These are phyloP conservation scores for Taphrorychus bicolor DNA, from an alignment of 2,888 invertebrate genomes.

Conservation along the genomic window DNA sequence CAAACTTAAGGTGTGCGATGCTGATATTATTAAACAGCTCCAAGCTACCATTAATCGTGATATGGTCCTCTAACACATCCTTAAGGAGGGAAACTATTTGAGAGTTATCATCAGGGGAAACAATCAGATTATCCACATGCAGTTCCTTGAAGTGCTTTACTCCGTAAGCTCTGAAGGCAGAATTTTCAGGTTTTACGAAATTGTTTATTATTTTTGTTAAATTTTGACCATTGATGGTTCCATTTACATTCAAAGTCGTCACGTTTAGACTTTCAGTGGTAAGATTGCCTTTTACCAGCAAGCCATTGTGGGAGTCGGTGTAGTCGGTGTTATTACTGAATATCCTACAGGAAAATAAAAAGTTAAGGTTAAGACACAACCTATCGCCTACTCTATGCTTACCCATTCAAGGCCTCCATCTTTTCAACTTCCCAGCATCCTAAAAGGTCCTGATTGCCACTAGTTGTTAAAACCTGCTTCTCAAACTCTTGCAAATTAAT, in stretches of 20 bases:
- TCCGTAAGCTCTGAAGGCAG: constrained; percentile 43
- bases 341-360: background rate
- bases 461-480: constrained; percentile 56
- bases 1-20: constrained; percentile 58
- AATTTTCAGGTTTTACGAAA: constrained; percentile 20
- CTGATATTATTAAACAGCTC: constrained; percentile 46
- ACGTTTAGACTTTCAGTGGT: background rate
- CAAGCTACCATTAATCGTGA: constrained; percentile 41
- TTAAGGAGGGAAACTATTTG: constrained; percentile 26
- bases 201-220: background rate
- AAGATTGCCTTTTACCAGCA: constrained; percentile 3
- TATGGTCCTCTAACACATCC: constrained; percentile 33
- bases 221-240: background rate
- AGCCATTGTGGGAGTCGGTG: background rate
- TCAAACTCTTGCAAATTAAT: constrained; percentile 60
- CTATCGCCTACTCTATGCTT: too few species aligned
- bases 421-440: constrained; percentile 58
- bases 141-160: constrained; percentile 51
- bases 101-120: constrained; percentile 39
- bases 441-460: constrained; percentile 60
- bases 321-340: background rate
- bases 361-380: constrained; percentile 3
- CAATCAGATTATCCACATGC: constrained; percentile 47
- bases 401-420: constrained; percentile 48
- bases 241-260: constrained; percentile 34